Conservation (phyloP, 1,140 invertebrate genomes). For the Asobara japonica region DNA sequence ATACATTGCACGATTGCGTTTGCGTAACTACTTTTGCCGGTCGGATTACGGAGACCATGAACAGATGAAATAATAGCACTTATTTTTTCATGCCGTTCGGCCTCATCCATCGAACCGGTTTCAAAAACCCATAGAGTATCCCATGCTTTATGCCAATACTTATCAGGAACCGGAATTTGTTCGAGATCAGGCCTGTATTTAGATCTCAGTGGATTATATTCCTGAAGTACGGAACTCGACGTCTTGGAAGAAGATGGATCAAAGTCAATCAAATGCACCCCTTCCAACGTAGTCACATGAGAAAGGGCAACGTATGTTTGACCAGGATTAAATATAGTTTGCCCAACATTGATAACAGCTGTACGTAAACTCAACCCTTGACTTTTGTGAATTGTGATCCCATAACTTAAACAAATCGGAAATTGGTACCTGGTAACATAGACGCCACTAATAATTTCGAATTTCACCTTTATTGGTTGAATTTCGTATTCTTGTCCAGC, state of each 20-base stretch:
- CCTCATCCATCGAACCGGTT: background rate
- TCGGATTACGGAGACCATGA: background rate
- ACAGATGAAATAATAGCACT: background rate
- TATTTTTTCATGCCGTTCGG: background rate
- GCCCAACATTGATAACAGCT: too few relatives aligned
- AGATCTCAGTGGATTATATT: background rate
- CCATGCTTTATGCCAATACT: background rate
- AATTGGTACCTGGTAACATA: too few relatives aligned
- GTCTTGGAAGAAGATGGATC: constrained; percentile 19
- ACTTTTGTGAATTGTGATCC: too few relatives aligned
- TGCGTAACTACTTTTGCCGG: background rate
- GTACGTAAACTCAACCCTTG: constrained; percentile 43
- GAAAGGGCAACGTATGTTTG: constrained; percentile 47
- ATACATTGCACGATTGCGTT: background rate
- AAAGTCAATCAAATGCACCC: constrained; percentile 39
- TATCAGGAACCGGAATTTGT: background rate
- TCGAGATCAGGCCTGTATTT: background rate
- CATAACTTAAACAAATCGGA: constrained; percentile 31
- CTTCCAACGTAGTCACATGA: constrained; percentile 40
- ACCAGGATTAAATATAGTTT: constrained; percentile 36
- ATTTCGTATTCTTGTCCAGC: constrained; percentile 26
- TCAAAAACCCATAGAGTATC: background rate
- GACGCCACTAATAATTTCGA: constrained; percentile 36
- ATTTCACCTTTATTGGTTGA: constrained; percentile 39
- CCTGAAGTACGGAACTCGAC: background rate